Conservation (phyloP, 2,113 vertebrate genomes). For the Ciconia maguari region DNA sequence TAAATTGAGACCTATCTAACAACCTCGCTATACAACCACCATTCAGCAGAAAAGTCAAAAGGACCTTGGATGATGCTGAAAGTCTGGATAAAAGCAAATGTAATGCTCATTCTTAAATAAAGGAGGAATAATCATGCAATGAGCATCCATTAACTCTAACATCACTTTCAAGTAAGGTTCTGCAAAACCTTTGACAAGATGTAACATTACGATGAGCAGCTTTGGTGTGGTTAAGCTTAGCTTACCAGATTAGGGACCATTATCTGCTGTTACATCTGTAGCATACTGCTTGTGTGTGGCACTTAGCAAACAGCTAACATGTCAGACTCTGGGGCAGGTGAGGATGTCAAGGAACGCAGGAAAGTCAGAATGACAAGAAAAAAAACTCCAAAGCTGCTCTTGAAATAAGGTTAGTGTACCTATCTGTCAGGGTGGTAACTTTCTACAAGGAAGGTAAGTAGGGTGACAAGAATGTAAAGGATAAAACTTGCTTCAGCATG, state of each 20-base stretch:
- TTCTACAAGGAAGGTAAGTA: not conserved
- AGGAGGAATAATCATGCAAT: not conserved
- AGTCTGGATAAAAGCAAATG: not conserved
- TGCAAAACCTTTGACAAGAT: not conserved
- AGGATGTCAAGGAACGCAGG: not conserved
- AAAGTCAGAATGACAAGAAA: not conserved
- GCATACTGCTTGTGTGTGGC: not conserved
- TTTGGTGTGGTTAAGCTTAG: slow-evolving; percentile 20
- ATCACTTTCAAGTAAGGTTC: not conserved
- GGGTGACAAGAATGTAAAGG: not conserved
- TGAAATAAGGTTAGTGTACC: not conserved
- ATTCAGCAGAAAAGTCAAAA: not conserved
- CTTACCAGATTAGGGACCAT: not conserved
- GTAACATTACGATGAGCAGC: not conserved
- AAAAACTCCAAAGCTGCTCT: not conserved
- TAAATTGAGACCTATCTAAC: not conserved
- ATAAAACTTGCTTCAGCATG: not conserved
- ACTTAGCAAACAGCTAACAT: not conserved
- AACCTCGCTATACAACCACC: not conserved
- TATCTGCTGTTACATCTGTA: not conserved
- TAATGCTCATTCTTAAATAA: not conserved
- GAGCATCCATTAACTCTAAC: not conserved
- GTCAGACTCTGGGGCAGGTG: not conserved
- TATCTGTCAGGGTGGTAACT: not conserved
- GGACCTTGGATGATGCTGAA: not conserved